Base-by-base conservation (phyloP, 2,113 vertebrate genomes). In the Leptobrachium ailaonicum region DNA sequence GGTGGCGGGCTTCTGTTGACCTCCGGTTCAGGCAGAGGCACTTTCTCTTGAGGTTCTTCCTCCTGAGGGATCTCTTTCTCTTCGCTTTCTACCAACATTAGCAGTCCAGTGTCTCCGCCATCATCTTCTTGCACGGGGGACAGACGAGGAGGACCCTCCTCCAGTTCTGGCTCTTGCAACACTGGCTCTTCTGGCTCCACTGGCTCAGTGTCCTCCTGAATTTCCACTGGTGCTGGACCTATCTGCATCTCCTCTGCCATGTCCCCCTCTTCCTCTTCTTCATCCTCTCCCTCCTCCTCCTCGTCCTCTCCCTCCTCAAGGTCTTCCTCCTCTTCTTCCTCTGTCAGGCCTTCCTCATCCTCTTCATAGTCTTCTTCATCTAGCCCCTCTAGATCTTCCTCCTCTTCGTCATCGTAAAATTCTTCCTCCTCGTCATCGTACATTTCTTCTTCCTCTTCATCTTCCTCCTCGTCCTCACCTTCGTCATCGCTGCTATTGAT, bases 401-500 rank as follows among this genome's bases (percentile, higher is more conserved):
- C 87, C 1, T 90, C 89, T 0, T 89, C 88, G 1, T 88, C 88
- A 0, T 88, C 86, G 3, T 80, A 64, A 32, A 66, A 73, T 6
- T 58, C 64, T 0, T 88, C 85, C 2, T 83, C 68, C 2, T 82
- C 75, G 0, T 83, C 82, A 41, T 80, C 77, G 13, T 80, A 80
- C 0, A 88, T 87, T 0, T 85, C 87, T 0, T 89, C 87, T 0
- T 89, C 89, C 0, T 88, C 88, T 0, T 89, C 87, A 0, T 88
- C 87, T 0, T 90, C 90, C 0, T 90, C 94, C 0, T 95, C 95
- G 0, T 95, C 94, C 0, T 94, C 93, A 0, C 87, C 88, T 7
- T 90, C 89, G 0, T 96, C 95, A 2, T 96, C 95, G 0, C 94
- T 94, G 86, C 95, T 96, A 84, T 96, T 97, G 73, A 96, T 97